Evolutionary conservation across 2,113 vertebrate species (phyloP), one percentile per base, ranked within the genome.

Genomic region (Cyanocitta stelleri): DNA sequence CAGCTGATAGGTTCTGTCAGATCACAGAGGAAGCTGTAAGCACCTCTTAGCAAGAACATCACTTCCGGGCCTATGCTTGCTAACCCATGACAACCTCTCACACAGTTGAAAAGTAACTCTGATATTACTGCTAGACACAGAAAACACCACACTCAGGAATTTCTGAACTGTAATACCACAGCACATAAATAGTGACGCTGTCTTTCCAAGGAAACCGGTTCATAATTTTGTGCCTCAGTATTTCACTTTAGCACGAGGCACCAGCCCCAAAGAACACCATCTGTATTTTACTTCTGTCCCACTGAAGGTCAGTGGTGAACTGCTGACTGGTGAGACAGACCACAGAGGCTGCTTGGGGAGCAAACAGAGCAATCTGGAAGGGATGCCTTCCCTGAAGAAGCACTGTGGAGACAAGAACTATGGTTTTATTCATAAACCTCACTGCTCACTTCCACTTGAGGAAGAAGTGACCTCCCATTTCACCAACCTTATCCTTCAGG

Each of bases 121-220:
- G 59, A 1, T 51, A 33, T 35, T 84, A 58, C 46, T 54, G 29
- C 51, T 49, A 46, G 46, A 58, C 43, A 81, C 23, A 77, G 24
- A 43, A 43, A 77, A 22, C 30, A 48, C 20, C 7, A 29, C 23
- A 18, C 13, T 52, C 11, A 35, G 62, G 54, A 49, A 56, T 22
- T 52, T 33, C 80, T 84, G 54, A 64, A 46, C 44, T 24, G 16
- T 21, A 79, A 54, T 9, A 67, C 16, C 21, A 29, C 1, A 23
- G 16, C 3, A 39, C 7, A 11, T 13, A 61, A 12, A 44, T 8
- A 83, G 2, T 26, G 30, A 49, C 0, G 0, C 5, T 20, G 8
- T 27, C 44, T 55, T 79, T 63, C 58, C 63, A 72, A 52, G 41
- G 54, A 63, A 83, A 80, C 21, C 16, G 0, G 0, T 46, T 72